Conservation (phyloP, 2,888 invertebrate species). For the Oxyscelio sp. region DNA sequence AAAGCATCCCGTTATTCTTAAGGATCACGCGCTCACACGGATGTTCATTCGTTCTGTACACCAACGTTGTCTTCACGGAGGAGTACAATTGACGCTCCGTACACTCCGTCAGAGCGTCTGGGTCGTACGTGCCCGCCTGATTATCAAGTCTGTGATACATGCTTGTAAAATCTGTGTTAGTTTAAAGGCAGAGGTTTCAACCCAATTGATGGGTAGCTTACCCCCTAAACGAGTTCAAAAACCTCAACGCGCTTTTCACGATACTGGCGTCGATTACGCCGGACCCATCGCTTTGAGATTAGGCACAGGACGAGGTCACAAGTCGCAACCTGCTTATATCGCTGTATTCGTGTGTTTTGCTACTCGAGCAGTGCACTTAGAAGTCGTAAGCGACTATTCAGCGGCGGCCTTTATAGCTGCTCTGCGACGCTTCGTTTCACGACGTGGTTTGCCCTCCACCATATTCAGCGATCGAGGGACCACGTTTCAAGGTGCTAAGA, state of each 20-base stretch:
- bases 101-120: no score
- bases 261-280: conserved; percentile 4
- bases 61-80: no score
- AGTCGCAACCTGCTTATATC: background rate
- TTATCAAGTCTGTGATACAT: no score
- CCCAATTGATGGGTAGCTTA: conserved; percentile 49
- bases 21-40: no score
- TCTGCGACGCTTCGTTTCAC: background rate
- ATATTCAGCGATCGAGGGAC: background rate
- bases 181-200: no score
- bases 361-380: background rate
- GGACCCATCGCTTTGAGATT: conserved; percentile 26
- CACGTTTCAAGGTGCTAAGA: background rate
- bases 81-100: no score
- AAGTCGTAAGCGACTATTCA: background rate
- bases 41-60: no score
- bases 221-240: conserved; percentile 37
- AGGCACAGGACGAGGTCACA: background rate
- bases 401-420: background rate
- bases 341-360: conserved; percentile 10
- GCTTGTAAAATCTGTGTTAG: no score
- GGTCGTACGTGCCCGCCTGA: no score
- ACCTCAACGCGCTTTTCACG: conserved; percentile 23
- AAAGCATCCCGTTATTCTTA: no score
- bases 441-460: background rate